Evolutionary conservation across 1,140 invertebrate species (phyloP).

Genomic region (Monomorium pharaonis): DNA sequence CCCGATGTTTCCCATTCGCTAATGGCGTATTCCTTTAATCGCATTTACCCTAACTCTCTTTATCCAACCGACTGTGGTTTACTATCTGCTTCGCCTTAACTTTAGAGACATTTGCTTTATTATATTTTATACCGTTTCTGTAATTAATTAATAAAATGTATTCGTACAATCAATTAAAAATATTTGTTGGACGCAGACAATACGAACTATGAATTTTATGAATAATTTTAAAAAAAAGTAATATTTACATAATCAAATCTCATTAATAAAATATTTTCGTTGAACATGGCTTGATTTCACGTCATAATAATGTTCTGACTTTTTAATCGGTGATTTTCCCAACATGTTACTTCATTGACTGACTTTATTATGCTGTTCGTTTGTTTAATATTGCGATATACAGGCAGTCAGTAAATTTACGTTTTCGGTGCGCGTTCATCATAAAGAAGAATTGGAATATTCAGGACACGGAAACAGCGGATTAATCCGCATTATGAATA

Average conservation of each 20-base stretch:
- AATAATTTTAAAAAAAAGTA: neutral
- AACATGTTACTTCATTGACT: neutral
- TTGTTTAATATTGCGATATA: neutral
- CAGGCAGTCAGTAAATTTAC: neutral
- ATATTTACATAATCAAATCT: neutral
- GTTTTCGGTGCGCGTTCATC: conserved; percentile 3
- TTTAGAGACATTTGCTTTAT: neutral
- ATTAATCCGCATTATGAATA: conserved; percentile 56
- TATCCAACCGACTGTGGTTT: neutral
- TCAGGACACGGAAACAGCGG: conserved; percentile 10
- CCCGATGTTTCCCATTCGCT: conserved; percentile 30
- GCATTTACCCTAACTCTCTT: neutral
- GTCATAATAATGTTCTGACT: neutral
- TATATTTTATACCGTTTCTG: neutral
- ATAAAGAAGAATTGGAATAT: conserved; percentile 39
- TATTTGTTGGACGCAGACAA: neutral
- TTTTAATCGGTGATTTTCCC: neutral
- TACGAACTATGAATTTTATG: neutral
- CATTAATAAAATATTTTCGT: neutral
- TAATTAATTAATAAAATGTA: neutral
- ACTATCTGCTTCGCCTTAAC: neutral
- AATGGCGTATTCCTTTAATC: conserved; percentile 36
- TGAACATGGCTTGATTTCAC: too few species aligned
- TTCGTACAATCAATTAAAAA: neutral
- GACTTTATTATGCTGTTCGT: conserved; percentile 13